Evolutionary conservation across 2,113 vertebrate genomes (phyloP).

Genomic region (Pyrgilauda ruficollis): DNA sequence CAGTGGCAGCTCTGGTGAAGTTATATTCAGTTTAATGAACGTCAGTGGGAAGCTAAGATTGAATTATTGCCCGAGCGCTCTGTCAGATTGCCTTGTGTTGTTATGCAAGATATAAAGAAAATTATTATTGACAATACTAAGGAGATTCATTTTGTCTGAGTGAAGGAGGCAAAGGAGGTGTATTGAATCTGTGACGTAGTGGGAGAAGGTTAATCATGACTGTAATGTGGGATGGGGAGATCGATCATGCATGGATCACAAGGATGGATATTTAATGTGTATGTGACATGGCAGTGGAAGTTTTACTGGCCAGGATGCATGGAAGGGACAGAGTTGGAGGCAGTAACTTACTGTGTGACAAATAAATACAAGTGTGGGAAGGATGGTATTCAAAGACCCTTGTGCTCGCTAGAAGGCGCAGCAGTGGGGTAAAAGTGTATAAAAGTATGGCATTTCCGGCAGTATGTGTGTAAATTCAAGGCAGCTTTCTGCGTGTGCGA

Average conservation of each 20-base stretch:
- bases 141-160: slow-evolving; percentile 56
- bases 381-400: neutral
- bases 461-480: neutral
- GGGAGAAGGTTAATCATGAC: slow-evolving; percentile 55
- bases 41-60: slow-evolving; percentile 49
- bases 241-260: slow-evolving; percentile 37
- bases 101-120: slow-evolving; percentile 57
- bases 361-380: neutral
- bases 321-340: neutral
- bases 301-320: neutral
- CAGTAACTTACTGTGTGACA: neutral
- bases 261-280: slow-evolving; percentile 33
- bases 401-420: neutral
- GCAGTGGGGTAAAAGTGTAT: neutral
- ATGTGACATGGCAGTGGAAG: neutral
- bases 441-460: neutral
- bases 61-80: slow-evolving; percentile 60
- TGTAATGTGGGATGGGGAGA: slow-evolving; percentile 37
- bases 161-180: slow-evolving; percentile 43
- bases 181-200: slow-evolving; percentile 58
- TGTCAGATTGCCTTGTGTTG: slow-evolving; percentile 57
- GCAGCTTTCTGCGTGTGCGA: neutral
- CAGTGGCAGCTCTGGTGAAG: slow-evolving; percentile 51
- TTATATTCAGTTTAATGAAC: slow-evolving; percentile 64
- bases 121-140: slow-evolving; percentile 68